These are phyloP conservation scores for Pseudomugil tenellus DNA, from an alignment of 2,797 vertebrate species.

Conservation along the genomic window DNA sequence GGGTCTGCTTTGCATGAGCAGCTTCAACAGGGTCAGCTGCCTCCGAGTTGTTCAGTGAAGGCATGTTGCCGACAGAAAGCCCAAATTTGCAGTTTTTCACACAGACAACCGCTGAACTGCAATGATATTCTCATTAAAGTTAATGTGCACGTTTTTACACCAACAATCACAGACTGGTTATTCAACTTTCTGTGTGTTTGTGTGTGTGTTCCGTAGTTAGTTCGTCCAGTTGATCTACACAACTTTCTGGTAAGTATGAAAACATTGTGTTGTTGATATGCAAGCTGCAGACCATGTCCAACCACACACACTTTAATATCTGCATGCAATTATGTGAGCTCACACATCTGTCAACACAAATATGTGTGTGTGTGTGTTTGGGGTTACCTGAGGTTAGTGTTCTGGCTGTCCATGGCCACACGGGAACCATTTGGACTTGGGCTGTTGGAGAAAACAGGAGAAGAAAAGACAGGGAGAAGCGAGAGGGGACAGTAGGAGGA, in stretches of 20 bases:
- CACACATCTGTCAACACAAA: slow-evolving; percentile 4
- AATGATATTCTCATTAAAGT: slow-evolving; percentile 39
- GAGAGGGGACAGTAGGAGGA: slow-evolving; percentile 14
- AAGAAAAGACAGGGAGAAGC: slow-evolving; percentile 29
- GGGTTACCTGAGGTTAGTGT: slow-evolving; percentile 83
- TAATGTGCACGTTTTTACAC: slow-evolving; percentile 11
- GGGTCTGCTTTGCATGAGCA: slow-evolving; percentile 10
- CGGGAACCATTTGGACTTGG: slow-evolving; percentile 83
- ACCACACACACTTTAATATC: slow-evolving; percentile 12
- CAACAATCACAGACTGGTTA: slow-evolving; percentile 4
- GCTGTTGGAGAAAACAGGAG: slow-evolving; percentile 64
- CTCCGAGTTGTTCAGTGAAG: slow-evolving; percentile 30
- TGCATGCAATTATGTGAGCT: slow-evolving; percentile 16
- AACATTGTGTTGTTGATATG: slow-evolving; percentile 9
- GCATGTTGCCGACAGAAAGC: slow-evolving; percentile 49
- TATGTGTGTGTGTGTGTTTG: not conserved
- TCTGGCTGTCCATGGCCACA: slow-evolving; percentile 78
- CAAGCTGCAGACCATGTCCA: slow-evolving; percentile 18
- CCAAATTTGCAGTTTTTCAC: slow-evolving; percentile 25
- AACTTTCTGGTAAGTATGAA: slow-evolving; percentile 32
- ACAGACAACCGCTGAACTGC: slow-evolving; percentile 10
- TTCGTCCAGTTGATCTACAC: not conserved
- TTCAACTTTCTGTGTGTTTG: slow-evolving; percentile 12
- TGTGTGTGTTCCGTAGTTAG: not conserved
- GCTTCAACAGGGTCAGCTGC: slow-evolving; percentile 23